Base-by-base conservation (phyloP, 2,888 invertebrate genomes). In the Drosophila heteroneura region DNA sequence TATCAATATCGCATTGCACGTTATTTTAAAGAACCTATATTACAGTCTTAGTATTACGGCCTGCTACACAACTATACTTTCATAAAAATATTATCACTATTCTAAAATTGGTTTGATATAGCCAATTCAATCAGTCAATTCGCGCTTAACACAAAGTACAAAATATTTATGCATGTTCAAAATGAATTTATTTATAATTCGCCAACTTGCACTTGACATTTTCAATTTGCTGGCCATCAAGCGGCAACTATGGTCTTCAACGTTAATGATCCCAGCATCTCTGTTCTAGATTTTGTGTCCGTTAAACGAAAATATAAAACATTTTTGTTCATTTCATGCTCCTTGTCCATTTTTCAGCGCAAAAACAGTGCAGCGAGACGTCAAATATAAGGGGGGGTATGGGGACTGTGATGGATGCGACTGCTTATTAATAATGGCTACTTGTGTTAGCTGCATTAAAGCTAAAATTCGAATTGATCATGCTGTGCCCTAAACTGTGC, bases 191-290 rank as follows among this genome's bases (percentile, higher is more conserved):
- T 57, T 68, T 68, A 5, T 35, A 37, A 37, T 47, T 53, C 30
- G 33, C 47, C 47, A n/a, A 44, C 32, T 47, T 88, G 89, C 86
- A 75, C 63, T 79, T 89, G 86, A 85, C 85, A 89, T 80, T 89
- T 85, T 86, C 85, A 85, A 89, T 89, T 89, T 85, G 89, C 83
- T 63, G 70, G 89, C 80, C 76, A 81, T 80, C 86, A 82, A 75
- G 80, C 82, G 70, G 70, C 82, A 89, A 73, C 86, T 78, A 74
- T 74, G 77, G 76, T 76, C 76, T 78, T 81, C 80, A 83, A 79
- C 77, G 75, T 78, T 83, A 76, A 81, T 73, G 72, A 70, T 41
- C 39, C 54, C 41, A 67, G 22, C 69, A 70, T 71, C 58, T 52
- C 41, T 52, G 67, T 56, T 70, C 59, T 60, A 47, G 35, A 49